These are phyloP conservation scores for Liopterus haemorrhoidalis DNA, from an alignment of 2,888 invertebrate species.

Conservation along the genomic window DNA sequence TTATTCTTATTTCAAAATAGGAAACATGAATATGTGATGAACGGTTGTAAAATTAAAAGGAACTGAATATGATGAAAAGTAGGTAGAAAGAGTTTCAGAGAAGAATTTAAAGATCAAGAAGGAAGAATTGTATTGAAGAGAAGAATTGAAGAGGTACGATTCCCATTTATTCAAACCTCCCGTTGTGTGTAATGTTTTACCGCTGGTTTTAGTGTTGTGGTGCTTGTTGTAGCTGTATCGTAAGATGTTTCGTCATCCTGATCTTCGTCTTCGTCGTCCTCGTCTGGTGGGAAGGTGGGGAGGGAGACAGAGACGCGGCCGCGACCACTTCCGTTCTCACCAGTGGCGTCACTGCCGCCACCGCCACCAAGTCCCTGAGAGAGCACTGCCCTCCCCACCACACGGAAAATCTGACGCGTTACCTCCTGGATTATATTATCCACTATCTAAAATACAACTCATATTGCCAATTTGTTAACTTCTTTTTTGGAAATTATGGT, in stretches of 20 bases:
- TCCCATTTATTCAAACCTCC: no score
- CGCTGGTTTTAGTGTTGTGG: slow-evolving; percentile 31
- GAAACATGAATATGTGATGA: no score
- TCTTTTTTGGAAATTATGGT: background rate
- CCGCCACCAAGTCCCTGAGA: slow-evolving; percentile 51
- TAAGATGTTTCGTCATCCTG: slow-evolving; percentile 42
- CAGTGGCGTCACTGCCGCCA: slow-evolving; percentile 44
- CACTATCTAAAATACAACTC: slow-evolving; percentile 55
- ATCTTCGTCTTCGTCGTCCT: slow-evolving; percentile 56
- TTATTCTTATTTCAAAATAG: no score
- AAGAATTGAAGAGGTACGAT: no score
- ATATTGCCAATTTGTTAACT: slow-evolving; percentile 6
- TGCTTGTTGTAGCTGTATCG: slow-evolving; percentile 38
- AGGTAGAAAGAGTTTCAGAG: no score
- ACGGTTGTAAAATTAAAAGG: no score
- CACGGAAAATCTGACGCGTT: slow-evolving; percentile 64
- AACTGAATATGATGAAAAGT: no score
- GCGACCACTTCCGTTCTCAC: slow-evolving; percentile 46
- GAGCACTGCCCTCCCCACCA: slow-evolving; percentile 68
- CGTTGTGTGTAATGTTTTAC: slow-evolving; percentile 17
- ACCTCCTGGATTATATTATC: slow-evolving; percentile 73
- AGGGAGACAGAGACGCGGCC: slow-evolving; percentile 57
- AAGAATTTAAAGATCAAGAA: no score
- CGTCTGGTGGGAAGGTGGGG: slow-evolving; percentile 63
- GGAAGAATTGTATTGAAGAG: no score